Percentiles rank a stretch among this genome's conserved stretches.
phyloP scores from a whole-genome alignment of 2,797 vertebrate genomes.

The Aulostomus chinensis region DNA sequence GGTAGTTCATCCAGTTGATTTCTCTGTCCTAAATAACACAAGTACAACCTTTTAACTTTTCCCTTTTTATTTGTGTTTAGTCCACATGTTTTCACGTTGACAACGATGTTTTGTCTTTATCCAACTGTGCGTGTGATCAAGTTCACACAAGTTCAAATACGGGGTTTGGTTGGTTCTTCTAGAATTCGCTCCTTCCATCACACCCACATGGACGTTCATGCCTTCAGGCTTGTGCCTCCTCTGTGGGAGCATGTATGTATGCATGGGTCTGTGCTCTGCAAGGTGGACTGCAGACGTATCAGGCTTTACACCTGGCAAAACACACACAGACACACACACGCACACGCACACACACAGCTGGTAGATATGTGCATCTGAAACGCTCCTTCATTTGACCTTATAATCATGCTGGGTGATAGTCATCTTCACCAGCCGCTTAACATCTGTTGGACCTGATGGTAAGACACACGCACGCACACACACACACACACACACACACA shows the following conservation, averaged over 20 bases:
- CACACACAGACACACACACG: constrained; percentile 1
- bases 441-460: constrained; percentile 53
- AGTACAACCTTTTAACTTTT: too few species aligned
- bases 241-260: constrained; percentile 2
- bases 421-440: constrained; percentile 57
- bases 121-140: too few species aligned
- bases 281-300: constrained; percentile 12
- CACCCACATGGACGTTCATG: constrained; percentile 31
- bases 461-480: not conserved
- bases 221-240: constrained; percentile 11
- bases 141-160: too few species aligned
- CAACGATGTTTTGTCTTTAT: too few species aligned
- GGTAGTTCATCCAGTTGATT: too few species aligned
- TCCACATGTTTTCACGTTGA: too few species aligned
- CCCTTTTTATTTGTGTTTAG: too few species aligned
- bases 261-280: not conserved
- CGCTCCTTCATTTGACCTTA: constrained; percentile 55
- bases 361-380: constrained; percentile 41
- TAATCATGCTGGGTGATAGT: constrained; percentile 52
- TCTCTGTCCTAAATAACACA: too few species aligned
- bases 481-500: constrained; percentile 3
- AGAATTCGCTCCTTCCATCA: constrained; percentile 11
- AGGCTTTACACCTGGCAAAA: constrained; percentile 31
- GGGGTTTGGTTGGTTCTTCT: constrained; percentile 10
- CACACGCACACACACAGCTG: constrained; percentile 31